Conservation (phyloP, 1,140 invertebrate genomes). For the Lucilia cuprina region DNA sequence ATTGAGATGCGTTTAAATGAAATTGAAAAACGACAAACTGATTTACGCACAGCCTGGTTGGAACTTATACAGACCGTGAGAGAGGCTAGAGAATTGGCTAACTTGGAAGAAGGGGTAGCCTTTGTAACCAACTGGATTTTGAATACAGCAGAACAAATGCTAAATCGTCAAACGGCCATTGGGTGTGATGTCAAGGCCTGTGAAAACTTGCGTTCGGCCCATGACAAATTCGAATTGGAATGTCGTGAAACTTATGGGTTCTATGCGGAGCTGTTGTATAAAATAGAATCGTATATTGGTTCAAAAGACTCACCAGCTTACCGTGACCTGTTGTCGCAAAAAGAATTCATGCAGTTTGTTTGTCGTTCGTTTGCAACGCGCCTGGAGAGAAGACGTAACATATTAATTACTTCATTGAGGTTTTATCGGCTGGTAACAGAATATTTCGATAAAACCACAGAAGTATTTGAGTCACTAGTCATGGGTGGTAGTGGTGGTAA, state of each 20-base stretch:
- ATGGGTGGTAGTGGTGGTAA: constrained; percentile 64
- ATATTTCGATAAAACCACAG: constrained; percentile 72
- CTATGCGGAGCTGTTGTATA: constrained; percentile 78
- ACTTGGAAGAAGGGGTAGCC: constrained; percentile 70
- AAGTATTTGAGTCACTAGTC: constrained; percentile 72
- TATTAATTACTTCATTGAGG: constrained; percentile 77
- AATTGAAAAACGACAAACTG: constrained; percentile 69
- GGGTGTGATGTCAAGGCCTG: constrained; percentile 76
- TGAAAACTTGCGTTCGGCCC: constrained; percentile 73
- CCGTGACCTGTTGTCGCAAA: constrained; percentile 70
- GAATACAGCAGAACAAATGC: constrained; percentile 74
- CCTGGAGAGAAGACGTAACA: constrained; percentile 76
- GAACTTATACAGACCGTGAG: constrained; percentile 69
- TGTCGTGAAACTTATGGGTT: constrained; percentile 78
- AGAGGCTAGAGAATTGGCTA: constrained; percentile 68
- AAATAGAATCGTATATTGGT: constrained; percentile 68
- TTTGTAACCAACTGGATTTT: constrained; percentile 80
- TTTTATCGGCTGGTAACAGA: constrained; percentile 80
- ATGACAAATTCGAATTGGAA: constrained; percentile 79
- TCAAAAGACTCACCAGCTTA: constrained; percentile 63
- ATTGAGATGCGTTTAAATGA: constrained; percentile 68
- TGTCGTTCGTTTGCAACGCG: constrained; percentile 78
- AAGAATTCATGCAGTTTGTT: constrained; percentile 82
- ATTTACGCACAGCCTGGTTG: constrained; percentile 69
- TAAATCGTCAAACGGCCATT: constrained; percentile 74